Base-by-base conservation (phyloP, 2,113 vertebrate genomes). In the Aix galericulata region DNA sequence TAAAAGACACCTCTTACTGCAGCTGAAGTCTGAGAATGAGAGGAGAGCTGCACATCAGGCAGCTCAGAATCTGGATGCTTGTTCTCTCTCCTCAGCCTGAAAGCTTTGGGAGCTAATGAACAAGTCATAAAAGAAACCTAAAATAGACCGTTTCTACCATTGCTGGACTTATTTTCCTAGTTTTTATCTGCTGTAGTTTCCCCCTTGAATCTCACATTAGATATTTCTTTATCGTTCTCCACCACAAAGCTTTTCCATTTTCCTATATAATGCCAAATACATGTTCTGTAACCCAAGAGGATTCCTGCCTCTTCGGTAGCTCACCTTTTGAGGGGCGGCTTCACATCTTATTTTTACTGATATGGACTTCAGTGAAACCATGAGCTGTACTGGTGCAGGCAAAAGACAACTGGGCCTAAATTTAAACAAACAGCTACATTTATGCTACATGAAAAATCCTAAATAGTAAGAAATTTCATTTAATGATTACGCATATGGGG, bases 191-290 rank as follows among this genome's bases (percentile, higher is more conserved):
- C 74, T 93, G 83, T 55, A 3, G 62, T 90, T 96, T 96, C 93
- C 86, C 93, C 91, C 92, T 96, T 86, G 75, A 74, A 83, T 89
- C 89, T 95, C 90, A 78, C 78, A 55, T 89, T 91, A 95, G 75
- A 86, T 52, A 73, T 93, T 93, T 62, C 40, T 29, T 69, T 88
- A 86, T 86, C 88, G 66, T 90, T 86, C 86, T 90, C 82, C 74
- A 88, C 88, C 93, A 93, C 92, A 76, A 88, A 91, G 88, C 53
- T 78, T 62, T 94, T 82, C 86, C 80, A 83, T 93, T 96, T 92
- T 91, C 93, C 95, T 96, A 93, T 82, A 53, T 92, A 96, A 95
- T 78, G 53, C 42, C 3, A 62, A 90, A 94, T 90, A 96, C 95
- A 92, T 92, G 93, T 95, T 95, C 91, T 68, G 90, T 56, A 91